Conservation (phyloP, 2,113 vertebrate genomes). For the Ascaphus truei region DNA sequence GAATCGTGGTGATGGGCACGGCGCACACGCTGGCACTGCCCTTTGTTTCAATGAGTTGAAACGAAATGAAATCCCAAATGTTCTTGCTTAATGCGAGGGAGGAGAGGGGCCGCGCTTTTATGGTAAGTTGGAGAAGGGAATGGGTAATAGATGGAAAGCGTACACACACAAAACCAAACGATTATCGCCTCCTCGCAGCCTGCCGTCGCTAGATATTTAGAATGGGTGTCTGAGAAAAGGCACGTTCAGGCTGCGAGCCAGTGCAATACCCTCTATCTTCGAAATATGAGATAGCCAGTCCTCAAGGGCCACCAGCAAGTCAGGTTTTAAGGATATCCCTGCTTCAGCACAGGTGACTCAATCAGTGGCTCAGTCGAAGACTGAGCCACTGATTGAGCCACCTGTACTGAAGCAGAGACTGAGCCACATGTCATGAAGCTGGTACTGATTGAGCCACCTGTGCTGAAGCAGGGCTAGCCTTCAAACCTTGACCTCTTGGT, state of each 20-base stretch:
- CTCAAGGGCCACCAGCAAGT: too few relatives aligned
- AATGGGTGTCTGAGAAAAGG: neutral
- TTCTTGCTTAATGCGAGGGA: slow-evolving; percentile 33
- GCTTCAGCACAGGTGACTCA: too few relatives aligned
- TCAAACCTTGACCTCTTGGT: too few relatives aligned
- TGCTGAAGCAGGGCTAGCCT: too few relatives aligned
- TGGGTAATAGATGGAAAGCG: neutral
- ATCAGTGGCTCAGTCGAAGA: too few relatives aligned
- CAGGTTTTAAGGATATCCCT: too few relatives aligned
- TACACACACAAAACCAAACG: neutral
- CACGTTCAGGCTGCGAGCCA: neutral
- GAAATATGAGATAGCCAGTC: too few relatives aligned
- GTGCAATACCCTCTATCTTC: neutral
- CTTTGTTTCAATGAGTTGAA: slow-evolving; percentile 40
- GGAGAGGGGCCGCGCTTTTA: slow-evolving; percentile 41
- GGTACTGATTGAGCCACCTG: too few relatives aligned
- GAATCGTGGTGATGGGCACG: slow-evolving; percentile 46
- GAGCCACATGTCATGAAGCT: too few relatives aligned
- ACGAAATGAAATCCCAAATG: slow-evolving; percentile 53
- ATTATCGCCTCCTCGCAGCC: neutral
- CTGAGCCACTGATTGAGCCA: too few relatives aligned
- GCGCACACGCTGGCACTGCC: slow-evolving; percentile 27
- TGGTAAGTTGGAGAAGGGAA: slow-evolving; percentile 28
- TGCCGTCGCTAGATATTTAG: neutral
- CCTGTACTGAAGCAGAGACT: too few relatives aligned